A percentile compares a stretch with the other conserved stretches of the same genome.
These are phyloP conservation scores for Tragelaphus imberbis DNA, from an alignment of 2,113 vertebrate species.

Conservation along the genomic window DNA sequence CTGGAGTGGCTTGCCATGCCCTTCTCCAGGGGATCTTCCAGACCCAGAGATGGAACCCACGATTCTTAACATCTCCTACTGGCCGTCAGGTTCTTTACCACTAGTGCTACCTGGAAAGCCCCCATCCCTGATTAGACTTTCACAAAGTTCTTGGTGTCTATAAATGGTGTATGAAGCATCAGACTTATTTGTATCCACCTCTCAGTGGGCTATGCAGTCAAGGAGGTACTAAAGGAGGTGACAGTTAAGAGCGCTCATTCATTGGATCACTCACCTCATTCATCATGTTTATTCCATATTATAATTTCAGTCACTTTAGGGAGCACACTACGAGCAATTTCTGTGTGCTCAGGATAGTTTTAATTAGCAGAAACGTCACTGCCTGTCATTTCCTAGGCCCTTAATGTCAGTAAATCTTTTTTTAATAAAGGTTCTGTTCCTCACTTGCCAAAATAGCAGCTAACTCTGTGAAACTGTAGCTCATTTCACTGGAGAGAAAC, in stretches of 20 bases:
- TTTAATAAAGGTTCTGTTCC: conserved; percentile 8
- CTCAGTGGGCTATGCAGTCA: background rate
- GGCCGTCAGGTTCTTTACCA: background rate
- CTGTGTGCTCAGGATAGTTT: conserved; percentile 24
- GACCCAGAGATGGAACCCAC: background rate
- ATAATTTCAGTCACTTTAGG: conserved; percentile 38
- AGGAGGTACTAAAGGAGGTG: background rate
- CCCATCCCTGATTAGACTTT: background rate
- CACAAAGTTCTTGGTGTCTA: background rate
- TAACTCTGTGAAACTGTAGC: background rate
- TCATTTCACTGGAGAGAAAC: background rate
- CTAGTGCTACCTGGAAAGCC: background rate
- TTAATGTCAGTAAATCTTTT: background rate
- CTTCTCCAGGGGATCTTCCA: background rate
- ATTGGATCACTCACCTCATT: background rate
- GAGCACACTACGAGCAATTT: conserved; percentile 33
- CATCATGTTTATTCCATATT: conserved; percentile 3
- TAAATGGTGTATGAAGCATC: background rate
- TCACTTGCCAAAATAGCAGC: conserved; percentile 24
- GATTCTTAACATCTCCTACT: background rate
- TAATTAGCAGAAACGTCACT: conserved; percentile 28
- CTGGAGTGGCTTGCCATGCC: background rate
- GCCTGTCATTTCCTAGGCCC: conserved; percentile 13
- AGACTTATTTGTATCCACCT: background rate
- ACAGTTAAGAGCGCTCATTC: background rate